These are phyloP conservation scores for Muraenolepis orangiensis DNA, from an alignment of 2,797 vertebrate genomes.

Conservation along the genomic window DNA sequence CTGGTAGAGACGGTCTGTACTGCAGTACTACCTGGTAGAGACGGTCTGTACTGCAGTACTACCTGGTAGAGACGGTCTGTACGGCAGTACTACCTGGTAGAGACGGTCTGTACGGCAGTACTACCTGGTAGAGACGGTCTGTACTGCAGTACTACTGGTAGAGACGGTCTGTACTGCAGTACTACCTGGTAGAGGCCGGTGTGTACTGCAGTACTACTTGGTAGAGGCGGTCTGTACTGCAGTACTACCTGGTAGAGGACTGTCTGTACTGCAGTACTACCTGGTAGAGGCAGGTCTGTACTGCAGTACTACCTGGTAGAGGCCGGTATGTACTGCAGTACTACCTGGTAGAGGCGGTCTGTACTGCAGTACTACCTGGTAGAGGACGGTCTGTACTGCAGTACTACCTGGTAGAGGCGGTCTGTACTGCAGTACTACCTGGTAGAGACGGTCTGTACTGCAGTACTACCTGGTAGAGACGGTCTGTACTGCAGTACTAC, in stretches of 20 bases:
- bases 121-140: too few relatives aligned
- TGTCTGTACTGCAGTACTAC: neutral
- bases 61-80: too few relatives aligned
- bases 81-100: neutral
- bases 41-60: neutral
- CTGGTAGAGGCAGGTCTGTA: neutral
- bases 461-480: neutral
- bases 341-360: too few relatives aligned
- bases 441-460: neutral
- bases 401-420: neutral
- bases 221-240: too few relatives aligned
- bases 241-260: neutral
- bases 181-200: neutral
- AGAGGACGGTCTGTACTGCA: neutral
- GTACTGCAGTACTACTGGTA: neutral
- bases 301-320: neutral
- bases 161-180: neutral
- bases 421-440: neutral
- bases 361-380: neutral
- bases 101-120: neutral
- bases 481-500: neutral
- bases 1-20: neutral
- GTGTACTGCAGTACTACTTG: slow-evolving; percentile 4
- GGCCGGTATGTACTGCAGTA: neutral
- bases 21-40: neutral